Evolutionary conservation across 1,140 invertebrate genomes (phyloP), one percentile per base, ranked within the genome.

Genomic region (Apis florea): DNA sequence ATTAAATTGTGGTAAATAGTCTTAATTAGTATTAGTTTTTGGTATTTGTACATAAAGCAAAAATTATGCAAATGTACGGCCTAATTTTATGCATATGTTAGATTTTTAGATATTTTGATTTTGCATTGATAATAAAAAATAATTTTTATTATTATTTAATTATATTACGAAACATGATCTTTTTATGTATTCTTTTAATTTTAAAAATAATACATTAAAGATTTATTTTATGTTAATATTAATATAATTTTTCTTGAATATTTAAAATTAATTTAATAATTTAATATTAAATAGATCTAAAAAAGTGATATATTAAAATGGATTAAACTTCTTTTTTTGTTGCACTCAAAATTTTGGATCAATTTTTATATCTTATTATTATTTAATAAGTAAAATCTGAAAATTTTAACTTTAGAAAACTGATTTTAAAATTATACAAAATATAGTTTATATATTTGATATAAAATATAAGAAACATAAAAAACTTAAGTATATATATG

Each of bases 41-140:
- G 76, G 61, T 71, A 66, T 85, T 87, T 88, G 82, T 88, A 88
- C 68, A 79, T 85, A 73, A 63, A 68, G 61, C 40, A 73, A 73
- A 79, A 84, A 85, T 64, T 84, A 53, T 79, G 40, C 69, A 61
- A 59, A 83, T 51, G 63, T n/a, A 77, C 68, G 85, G 80, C 77
- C 84, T 86, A 83, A 83, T 72, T 79, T 40, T 79, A 19, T 74
- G 59, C 61, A 53, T 82, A 75, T 79, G 75, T 40, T 51, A 86
- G 67, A 61, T 85, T 79, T 56, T 61, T 84, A 19, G 64, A 66
- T 13, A 51, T 66, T 63, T 83, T 51, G 19, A 49, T n/a, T 81
- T 81, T 59, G 11, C n/a, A 79, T n/a, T 19, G 31, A 74, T 78
- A 64, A 68, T 72, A n/a, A 69, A 21, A 59, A 51, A 54, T 24